phyloP scores from a whole-genome alignment of 2,113 vertebrate genomes.

The Drymodes brunneopygia region DNA sequence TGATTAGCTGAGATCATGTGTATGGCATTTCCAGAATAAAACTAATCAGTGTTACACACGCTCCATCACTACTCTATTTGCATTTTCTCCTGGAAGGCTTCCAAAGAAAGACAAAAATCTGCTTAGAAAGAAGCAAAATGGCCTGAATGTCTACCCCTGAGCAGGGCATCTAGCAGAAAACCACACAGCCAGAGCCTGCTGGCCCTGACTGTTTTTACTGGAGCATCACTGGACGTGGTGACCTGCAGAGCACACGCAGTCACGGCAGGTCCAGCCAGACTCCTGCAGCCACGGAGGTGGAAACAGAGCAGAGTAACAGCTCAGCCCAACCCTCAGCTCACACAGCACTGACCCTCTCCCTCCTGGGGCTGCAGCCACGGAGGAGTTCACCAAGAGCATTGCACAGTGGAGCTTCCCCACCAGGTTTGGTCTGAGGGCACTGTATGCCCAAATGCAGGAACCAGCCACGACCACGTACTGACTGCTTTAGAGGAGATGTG shows the following conservation, averaged over 20 bases:
- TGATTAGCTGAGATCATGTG: slow-evolving; percentile 2
- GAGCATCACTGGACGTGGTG: rapidly evolving
- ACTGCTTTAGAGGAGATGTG: neutral
- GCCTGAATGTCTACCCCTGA: neutral
- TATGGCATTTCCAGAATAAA: slow-evolving; percentile 45
- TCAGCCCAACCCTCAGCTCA: neutral
- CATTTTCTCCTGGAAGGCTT: slow-evolving; percentile 47
- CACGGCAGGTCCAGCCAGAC: neutral
- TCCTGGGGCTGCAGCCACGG: neutral
- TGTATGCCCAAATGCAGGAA: neutral
- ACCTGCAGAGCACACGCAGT: rapidly evolving
- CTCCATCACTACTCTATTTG: slow-evolving; percentile 29
- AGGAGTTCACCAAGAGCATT: rapidly evolving
- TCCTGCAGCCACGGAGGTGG: neutral
- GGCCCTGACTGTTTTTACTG: neutral
- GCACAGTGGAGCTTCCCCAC: neutral
- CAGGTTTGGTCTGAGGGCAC: neutral
- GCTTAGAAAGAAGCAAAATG: neutral
- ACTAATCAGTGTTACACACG: neutral
- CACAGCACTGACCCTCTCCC: neutral
- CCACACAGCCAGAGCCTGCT: neutral
- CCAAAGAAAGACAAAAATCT: slow-evolving; percentile 1
- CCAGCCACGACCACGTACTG: rapidly evolving
- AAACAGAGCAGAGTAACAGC: neutral
- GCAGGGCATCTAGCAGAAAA: neutral